These are phyloP conservation scores for Sebastolobus alascanus DNA, from an alignment of 2,797 vertebrate species.

Conservation along the genomic window DNA sequence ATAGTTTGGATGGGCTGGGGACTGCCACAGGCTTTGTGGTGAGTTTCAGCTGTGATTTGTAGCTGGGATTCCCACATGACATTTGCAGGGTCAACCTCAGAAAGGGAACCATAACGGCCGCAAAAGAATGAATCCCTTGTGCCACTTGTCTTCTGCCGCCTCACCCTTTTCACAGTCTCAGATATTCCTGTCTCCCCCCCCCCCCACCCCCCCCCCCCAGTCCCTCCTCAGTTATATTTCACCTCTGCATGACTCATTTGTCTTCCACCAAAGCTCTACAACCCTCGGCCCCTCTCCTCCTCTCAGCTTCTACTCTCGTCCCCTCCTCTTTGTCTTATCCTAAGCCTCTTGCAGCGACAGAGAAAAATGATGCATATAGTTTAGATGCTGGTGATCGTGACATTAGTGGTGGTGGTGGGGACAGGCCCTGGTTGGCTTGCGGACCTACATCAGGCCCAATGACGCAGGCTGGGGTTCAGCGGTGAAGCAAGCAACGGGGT, in stretches of 20 bases:
- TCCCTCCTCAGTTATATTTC: not conserved
- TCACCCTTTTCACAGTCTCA: slow-evolving; percentile 37
- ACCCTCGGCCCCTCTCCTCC: slow-evolving; percentile 13
- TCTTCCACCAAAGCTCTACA: slow-evolving; percentile 32
- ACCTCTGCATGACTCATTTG: slow-evolving; percentile 46
- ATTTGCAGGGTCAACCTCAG: slow-evolving; percentile 76
- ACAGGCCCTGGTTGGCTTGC: slow-evolving; percentile 62
- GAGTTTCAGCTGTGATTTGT: slow-evolving; percentile 74
- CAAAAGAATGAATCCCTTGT: slow-evolving; percentile 72
- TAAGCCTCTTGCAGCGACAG: slow-evolving; percentile 24
- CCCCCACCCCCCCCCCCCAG: not conserved
- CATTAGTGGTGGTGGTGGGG: slow-evolving; percentile 72
- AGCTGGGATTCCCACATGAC: slow-evolving; percentile 76
- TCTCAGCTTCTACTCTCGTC: slow-evolving; percentile 23
- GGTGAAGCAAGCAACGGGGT: slow-evolving; percentile 70
- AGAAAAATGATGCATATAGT: slow-evolving; percentile 46
- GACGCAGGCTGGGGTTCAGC: slow-evolving; percentile 81
- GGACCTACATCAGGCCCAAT: slow-evolving; percentile 68
- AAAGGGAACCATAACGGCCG: slow-evolving; percentile 64
- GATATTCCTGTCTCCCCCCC: slow-evolving; percentile 35
- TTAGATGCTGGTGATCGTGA: slow-evolving; percentile 56
- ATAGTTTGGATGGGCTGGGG: slow-evolving; percentile 56
- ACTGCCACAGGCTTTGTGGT: slow-evolving; percentile 62
- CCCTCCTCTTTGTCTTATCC: slow-evolving; percentile 26
- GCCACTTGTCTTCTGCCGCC: slow-evolving; percentile 60